phyloP scores from a whole-genome alignment of 1,140 invertebrate species.

The Anastatus disparis region DNA sequence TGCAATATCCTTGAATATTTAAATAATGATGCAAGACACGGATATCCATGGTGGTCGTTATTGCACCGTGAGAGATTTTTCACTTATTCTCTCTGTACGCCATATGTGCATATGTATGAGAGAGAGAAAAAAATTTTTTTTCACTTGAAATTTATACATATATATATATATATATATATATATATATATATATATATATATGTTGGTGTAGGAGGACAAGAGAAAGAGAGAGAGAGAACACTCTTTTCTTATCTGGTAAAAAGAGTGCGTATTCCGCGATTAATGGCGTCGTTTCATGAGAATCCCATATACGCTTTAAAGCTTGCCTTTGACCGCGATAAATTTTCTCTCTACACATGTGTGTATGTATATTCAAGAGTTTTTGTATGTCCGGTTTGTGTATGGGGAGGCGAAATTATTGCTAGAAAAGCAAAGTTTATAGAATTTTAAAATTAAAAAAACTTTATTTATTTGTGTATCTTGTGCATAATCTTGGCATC shows the following conservation, averaged over 20 bases:
- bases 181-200: too few species aligned
- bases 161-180: too few species aligned
- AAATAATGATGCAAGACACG: constrained; percentile 45
- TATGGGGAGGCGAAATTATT: too few species aligned
- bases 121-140: too few species aligned
- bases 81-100: too few species aligned
- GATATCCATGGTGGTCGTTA: constrained; percentile 33
- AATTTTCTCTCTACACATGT: too few species aligned
- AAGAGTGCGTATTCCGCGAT: neutral
- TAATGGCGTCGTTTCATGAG: constrained; percentile 26
- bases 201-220: neutral
- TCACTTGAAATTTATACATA: too few species aligned
- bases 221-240: constrained; percentile 13
- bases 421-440: too few species aligned
- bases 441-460: too few species aligned
- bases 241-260: constrained; percentile 22
- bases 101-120: neutral
- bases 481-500: too few species aligned
- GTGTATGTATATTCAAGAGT: neutral
- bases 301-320: constrained; percentile 3
- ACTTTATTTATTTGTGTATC: too few species aligned
- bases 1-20: constrained; percentile 54
- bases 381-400: too few species aligned
- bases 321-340: neutral
- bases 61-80: constrained; percentile 30